A percentile compares a stretch with the other conserved stretches of the same genome.
Evolutionary conservation across 2,113 vertebrate species (phyloP).

Genomic region (Tychaedon coryphoeus): DNA sequence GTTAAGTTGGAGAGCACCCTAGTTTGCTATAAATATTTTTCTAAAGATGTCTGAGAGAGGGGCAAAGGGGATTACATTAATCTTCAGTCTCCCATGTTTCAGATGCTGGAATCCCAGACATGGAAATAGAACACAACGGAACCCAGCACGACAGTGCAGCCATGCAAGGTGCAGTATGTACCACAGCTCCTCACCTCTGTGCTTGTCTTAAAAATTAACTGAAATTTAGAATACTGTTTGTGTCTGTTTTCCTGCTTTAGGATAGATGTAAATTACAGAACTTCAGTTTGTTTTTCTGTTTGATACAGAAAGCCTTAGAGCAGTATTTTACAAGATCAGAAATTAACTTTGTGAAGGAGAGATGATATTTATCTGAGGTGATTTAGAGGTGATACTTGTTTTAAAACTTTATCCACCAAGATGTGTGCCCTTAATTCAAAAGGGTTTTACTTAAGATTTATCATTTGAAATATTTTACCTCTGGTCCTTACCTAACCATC

Average conservation of each 20-base stretch:
- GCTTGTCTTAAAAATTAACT: not conserved
- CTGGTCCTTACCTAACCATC: not conserved
- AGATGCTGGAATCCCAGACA: constrained; percentile 85
- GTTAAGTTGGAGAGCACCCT: constrained; percentile 19
- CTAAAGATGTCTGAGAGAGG: constrained; percentile 19
- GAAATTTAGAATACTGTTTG: not conserved
- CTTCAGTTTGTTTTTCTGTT: not conserved
- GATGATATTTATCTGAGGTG: not conserved
- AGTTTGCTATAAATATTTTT: constrained; percentile 12
- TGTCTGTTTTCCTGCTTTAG: not conserved
- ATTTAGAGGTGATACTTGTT: not conserved
- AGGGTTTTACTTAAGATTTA: not conserved
- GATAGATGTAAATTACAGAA: not conserved
- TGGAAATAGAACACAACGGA: constrained; percentile 82
- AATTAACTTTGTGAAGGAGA: not conserved
- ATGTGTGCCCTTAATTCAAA: not conserved
- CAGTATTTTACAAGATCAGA: not conserved
- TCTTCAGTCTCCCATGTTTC: constrained; percentile 64
- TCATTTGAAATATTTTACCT: not conserved
- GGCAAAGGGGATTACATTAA: constrained; percentile 36
- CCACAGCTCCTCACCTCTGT: not conserved
- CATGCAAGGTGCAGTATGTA: constrained; percentile 80
- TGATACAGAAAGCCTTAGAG: not conserved
- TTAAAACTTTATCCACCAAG: not conserved
- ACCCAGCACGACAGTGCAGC: constrained; percentile 81